These are phyloP conservation scores for Oryzias javanicus DNA, from an alignment of 2,113 vertebrate species.

Conservation along the genomic window DNA sequence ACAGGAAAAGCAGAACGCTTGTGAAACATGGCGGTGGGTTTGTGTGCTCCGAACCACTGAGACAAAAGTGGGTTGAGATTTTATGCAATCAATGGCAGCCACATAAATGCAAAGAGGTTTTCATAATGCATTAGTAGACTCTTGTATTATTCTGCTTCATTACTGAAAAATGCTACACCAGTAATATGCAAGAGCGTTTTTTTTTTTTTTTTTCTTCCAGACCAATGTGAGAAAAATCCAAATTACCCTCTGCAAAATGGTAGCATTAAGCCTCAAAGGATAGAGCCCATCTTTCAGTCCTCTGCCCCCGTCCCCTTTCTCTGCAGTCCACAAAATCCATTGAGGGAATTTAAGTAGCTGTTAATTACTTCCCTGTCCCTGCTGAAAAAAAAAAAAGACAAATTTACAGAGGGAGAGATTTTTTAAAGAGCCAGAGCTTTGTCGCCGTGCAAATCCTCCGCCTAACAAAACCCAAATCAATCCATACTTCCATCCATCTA, in stretches of 20 bases:
- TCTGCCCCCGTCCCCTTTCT: constrained; percentile 32
- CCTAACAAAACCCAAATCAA: constrained; percentile 64
- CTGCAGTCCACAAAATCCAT: constrained; percentile 59
- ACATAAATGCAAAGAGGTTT: constrained; percentile 43
- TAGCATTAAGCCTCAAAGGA: constrained; percentile 44
- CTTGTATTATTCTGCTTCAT: constrained; percentile 51
- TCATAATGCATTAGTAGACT: constrained; percentile 51
- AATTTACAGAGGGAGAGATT: constrained; percentile 47
- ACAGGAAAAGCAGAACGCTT: background rate
- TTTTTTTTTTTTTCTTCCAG: constrained; percentile 15
- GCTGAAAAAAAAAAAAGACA: constrained; percentile 47
- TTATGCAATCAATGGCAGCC: constrained; percentile 48
- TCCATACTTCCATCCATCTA: constrained; percentile 44
- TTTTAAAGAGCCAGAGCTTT: constrained; percentile 53
- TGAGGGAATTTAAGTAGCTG: constrained; percentile 69
- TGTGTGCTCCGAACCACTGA: background rate
- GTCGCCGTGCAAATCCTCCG: constrained; percentile 51
- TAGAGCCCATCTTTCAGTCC: constrained; percentile 16
- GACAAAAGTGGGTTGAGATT: constrained; percentile 18
- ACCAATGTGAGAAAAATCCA: constrained; percentile 27
- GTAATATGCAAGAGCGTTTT: constrained; percentile 6
- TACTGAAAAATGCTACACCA: constrained; percentile 34
- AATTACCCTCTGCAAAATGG: constrained; percentile 30
- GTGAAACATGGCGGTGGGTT: background rate
- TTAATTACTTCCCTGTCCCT: constrained; percentile 71